phyloP scores from a whole-genome alignment of 1,140 invertebrate genomes.

The Procambarus virginalis region DNA sequence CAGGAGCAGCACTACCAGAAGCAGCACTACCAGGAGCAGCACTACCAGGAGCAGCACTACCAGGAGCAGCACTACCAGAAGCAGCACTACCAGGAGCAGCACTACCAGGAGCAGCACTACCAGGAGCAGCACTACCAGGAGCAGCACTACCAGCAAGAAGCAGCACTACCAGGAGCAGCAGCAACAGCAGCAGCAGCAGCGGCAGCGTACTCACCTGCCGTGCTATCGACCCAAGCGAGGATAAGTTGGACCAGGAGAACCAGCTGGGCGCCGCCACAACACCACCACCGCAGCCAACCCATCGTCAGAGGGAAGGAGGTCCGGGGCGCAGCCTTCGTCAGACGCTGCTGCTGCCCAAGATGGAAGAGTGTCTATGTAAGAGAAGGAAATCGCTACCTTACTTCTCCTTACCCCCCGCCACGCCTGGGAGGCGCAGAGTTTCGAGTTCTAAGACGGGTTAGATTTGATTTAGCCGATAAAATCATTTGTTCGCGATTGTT shows the following conservation, averaged over 20 bases:
- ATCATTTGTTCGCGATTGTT: neutral
- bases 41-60: too few relatives aligned
- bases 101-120: too few relatives aligned
- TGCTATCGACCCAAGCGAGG: conserved; percentile 37
- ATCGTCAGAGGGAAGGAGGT: neutral
- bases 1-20: too few relatives aligned
- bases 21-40: too few relatives aligned
- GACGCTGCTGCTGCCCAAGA: neutral
- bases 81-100: too few relatives aligned
- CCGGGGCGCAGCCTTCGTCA: neutral
- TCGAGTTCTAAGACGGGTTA: neutral
- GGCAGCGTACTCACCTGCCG: conserved; percentile 27
- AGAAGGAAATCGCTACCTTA: neutral
- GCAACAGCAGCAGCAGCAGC: too few relatives aligned
- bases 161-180: too few relatives aligned
- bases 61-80: too few relatives aligned
- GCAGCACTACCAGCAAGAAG: too few relatives aligned
- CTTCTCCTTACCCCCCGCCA: neutral
- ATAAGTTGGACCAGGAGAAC: conserved; percentile 20
- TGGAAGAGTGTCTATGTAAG: too few relatives aligned
- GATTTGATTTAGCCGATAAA: neutral
- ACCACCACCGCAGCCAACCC: conserved; percentile 26
- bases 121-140: too few relatives aligned
- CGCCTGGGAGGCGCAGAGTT: neutral
- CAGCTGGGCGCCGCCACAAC: conserved; percentile 17